phyloP scores from a whole-genome alignment of 2,797 vertebrate genomes.

The Sebastes matsubarae region DNA sequence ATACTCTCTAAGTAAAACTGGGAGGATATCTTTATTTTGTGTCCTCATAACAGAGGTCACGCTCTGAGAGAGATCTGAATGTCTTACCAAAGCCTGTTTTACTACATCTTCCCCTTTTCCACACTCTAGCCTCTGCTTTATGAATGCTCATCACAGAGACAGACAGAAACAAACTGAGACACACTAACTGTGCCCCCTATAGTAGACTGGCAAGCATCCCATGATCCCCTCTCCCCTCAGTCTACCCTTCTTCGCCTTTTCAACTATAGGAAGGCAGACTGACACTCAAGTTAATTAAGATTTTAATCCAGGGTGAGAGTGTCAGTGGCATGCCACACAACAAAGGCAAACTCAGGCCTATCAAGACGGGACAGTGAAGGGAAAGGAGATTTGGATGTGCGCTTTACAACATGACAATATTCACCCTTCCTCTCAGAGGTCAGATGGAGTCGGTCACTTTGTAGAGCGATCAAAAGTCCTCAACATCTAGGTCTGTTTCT shows the following conservation, averaged over 20 bases:
- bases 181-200: slow-evolving; percentile 29
- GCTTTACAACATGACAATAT: slow-evolving; percentile 44
- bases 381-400: slow-evolving; percentile 51
- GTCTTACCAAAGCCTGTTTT: slow-evolving; percentile 21
- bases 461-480: slow-evolving; percentile 48
- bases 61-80: slow-evolving; percentile 26
- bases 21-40: slow-evolving; percentile 40
- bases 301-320: slow-evolving; percentile 78
- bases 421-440: slow-evolving; percentile 51
- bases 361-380: slow-evolving; percentile 40
- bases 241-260: slow-evolving; percentile 44
- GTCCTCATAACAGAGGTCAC: slow-evolving; percentile 52
- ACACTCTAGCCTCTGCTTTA: slow-evolving; percentile 38
- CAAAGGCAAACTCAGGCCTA: slow-evolving; percentile 60
- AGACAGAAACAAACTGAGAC: slow-evolving; percentile 25
- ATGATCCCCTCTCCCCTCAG: slow-evolving; percentile 36
- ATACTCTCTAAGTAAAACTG: slow-evolving; percentile 32
- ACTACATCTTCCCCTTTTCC: slow-evolving; percentile 10
- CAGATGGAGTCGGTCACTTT: slow-evolving; percentile 53
- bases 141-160: slow-evolving; percentile 50
- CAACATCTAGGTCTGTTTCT: slow-evolving; percentile 37
- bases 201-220: slow-evolving; percentile 40
- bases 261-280: slow-evolving; percentile 54
- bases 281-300: slow-evolving; percentile 81
- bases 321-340: slow-evolving; percentile 66